Evolutionary conservation across 2,888 invertebrate species (phyloP).

Genomic region (Timema podura): DNA sequence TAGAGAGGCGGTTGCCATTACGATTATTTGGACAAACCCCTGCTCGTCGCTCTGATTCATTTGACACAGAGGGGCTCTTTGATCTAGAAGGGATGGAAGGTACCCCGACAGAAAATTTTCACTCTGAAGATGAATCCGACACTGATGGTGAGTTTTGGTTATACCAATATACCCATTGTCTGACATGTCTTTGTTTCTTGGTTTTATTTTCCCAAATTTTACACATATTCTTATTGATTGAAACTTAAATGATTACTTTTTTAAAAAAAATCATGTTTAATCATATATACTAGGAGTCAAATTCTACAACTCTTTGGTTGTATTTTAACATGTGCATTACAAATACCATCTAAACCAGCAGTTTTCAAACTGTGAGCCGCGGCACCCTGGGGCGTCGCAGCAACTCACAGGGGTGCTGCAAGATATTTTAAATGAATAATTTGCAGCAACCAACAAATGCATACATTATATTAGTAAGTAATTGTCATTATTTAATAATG

Average conservation of each 20-base stretch:
- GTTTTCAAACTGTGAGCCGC: no score
- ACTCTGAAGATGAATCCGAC: constrained; percentile 59
- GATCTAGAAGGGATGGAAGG: constrained; percentile 70
- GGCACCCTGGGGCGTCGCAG: no score
- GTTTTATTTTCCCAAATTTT: no score
- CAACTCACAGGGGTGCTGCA: no score
- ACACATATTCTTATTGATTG: no score
- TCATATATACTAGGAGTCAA: background rate
- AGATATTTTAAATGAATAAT: no score
- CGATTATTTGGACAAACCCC: constrained; percentile 20
- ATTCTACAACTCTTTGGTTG: background rate
- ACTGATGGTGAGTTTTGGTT: constrained; percentile 59
- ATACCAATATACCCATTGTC: background rate
- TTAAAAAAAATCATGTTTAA: background rate
- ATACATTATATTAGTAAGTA: no score
- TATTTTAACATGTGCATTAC: background rate
- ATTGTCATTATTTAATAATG: no score
- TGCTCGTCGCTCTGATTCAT: constrained; percentile 29
- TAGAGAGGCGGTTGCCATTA: constrained; percentile 23
- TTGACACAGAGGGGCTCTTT: constrained; percentile 70
- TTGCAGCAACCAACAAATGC: no score
- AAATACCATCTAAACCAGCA: no score
- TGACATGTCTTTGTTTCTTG: background rate
- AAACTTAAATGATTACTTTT: no score
- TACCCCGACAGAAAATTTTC: constrained; percentile 36